phyloP scores from a whole-genome alignment of 2,113 vertebrate species.

The Limnothrissa miodon region DNA sequence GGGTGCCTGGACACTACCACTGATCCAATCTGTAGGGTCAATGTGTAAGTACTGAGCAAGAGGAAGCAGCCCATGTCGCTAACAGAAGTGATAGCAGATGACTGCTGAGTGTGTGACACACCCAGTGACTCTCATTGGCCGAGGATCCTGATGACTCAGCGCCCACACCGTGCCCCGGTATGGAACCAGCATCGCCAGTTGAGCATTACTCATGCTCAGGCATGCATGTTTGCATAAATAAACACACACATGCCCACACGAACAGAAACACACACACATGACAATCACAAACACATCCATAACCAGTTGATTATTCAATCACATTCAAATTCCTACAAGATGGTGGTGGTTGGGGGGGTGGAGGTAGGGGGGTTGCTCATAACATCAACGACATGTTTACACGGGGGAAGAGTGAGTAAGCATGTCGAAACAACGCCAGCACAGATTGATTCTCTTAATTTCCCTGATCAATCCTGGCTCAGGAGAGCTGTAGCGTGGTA shows the following conservation, averaged over 20 bases:
- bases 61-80: not conserved
- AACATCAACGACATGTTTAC: constrained; percentile 19
- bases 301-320: no score
- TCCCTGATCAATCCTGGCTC: constrained; percentile 32
- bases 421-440: not conserved
- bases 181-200: not conserved
- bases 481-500: not conserved
- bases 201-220: not conserved
- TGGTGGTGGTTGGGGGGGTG: no score
- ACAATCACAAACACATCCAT: not conserved
- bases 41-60: not conserved
- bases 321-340: not conserved
- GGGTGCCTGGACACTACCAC: not conserved
- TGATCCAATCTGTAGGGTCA: not conserved
- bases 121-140: not conserved
- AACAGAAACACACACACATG: not conserved
- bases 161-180: not conserved
- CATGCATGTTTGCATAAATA: not conserved
- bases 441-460: constrained; percentile 30
- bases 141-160: not conserved
- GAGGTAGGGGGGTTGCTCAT: not conserved
- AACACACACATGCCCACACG: not conserved
- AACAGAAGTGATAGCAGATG: not conserved
- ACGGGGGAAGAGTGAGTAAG: not conserved
- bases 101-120: not conserved